These are phyloP conservation scores for Protobothrops flavoviridis DNA, from an alignment of 2,113 vertebrate species.

Conservation along the genomic window DNA sequence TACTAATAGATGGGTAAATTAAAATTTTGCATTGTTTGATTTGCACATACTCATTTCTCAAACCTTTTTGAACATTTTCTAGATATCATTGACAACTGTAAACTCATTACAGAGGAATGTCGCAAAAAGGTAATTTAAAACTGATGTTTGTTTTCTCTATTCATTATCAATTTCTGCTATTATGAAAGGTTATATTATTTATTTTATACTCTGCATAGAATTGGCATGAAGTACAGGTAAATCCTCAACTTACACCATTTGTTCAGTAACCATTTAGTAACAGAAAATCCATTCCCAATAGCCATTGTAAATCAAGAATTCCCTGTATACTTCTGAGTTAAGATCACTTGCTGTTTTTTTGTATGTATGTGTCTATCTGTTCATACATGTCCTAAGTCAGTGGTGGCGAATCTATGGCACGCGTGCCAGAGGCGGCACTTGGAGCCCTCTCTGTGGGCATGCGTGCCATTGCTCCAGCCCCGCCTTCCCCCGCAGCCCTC, in stretches of 20 bases:
- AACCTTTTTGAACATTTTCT: slow-evolving; percentile 29
- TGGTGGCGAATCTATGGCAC: too few relatives aligned
- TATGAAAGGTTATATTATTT: not conserved
- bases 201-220: not conserved
- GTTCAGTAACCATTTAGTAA: not conserved
- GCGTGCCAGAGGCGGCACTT: too few relatives aligned
- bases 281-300: not conserved
- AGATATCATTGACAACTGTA: slow-evolving; percentile 96
- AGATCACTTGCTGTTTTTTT: not conserved
- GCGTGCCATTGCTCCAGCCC: too few relatives aligned
- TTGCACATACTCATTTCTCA: slow-evolving; percentile 22
- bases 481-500: too few relatives aligned
- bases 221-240: not conserved
- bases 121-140: slow-evolving; percentile 78
- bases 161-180: not conserved
- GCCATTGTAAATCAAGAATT: not conserved
- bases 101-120: slow-evolving; percentile 90
- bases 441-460: too few relatives aligned
- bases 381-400: not conserved
- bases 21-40: not conserved
- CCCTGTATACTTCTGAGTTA: not conserved
- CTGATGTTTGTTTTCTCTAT: not conserved
- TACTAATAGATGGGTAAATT: not conserved
- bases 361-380: not conserved
- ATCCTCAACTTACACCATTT: not conserved